Evolutionary conservation across 2,888 invertebrate genomes (phyloP).

Genomic region (Eugnorisma glareosa): DNA sequence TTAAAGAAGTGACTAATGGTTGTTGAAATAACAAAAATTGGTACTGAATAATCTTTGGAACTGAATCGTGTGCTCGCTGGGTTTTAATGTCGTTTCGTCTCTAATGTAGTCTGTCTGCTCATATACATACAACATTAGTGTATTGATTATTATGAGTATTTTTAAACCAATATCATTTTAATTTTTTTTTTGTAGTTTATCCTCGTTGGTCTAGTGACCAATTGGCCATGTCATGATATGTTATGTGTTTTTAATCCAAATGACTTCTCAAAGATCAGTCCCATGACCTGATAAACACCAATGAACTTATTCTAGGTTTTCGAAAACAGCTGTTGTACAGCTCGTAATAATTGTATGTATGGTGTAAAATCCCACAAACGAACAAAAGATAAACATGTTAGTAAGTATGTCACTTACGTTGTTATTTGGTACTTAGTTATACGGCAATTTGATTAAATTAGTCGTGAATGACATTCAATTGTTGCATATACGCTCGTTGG

Average conservation of each 20-base stretch:
- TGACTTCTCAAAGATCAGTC: background rate
- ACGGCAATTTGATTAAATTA: slow-evolving; percentile 69
- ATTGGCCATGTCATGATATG: too few relatives aligned
- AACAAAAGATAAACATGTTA: slow-evolving; percentile 27
- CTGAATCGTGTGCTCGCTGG: too few relatives aligned
- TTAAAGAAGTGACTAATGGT: background rate
- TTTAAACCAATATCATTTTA: too few relatives aligned
- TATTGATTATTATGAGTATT: too few relatives aligned
- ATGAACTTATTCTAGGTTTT: background rate
- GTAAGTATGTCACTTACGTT: slow-evolving; percentile 59
- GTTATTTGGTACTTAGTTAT: slow-evolving; percentile 59
- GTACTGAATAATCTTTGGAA: background rate
- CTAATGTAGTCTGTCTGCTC: too few relatives aligned
- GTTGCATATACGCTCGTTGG: slow-evolving; percentile 42
- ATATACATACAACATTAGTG: too few relatives aligned
- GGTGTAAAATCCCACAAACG: background rate
- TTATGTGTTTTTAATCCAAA: background rate
- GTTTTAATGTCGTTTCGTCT: too few relatives aligned
- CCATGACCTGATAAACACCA: background rate
- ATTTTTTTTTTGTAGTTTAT: too few relatives aligned
- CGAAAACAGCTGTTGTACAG: background rate
- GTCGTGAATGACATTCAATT: slow-evolving; percentile 67
- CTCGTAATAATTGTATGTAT: background rate
- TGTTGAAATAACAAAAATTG: background rate
- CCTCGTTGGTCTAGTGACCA: too few relatives aligned